Base-by-base conservation (phyloP, 2,113 vertebrate genomes). In the Proterorhinus semilunaris region DNA sequence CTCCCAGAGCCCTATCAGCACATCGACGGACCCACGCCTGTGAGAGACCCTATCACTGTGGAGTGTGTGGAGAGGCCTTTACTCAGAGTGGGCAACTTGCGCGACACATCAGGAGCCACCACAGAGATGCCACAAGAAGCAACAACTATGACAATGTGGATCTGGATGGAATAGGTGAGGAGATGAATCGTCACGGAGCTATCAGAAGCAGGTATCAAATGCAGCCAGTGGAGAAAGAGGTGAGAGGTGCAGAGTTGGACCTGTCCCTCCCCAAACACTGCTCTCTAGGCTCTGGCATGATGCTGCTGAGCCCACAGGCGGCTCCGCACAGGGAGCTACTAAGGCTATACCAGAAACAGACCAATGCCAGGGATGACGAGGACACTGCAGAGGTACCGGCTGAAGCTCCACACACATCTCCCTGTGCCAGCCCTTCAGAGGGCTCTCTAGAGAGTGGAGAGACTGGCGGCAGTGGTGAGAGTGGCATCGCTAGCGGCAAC, bases 401-500 rank as follows among this genome's bases (percentile, higher is more conserved):
- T 52, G 97, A 93, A 86, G 95, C 95, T 69, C 96, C 92, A 53
- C 95, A 95, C 64, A 92, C 95, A 78, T 97, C 96, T 44, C 97
- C 97, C 76, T 98, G 96, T 66, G 96, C 96, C 90, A 99, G 96
- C 91, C 96, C 96, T 13, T 98, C 97, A 0, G 96, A 98, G 87
- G 96, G 96, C 81, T 99, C 97, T 7, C 94, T 98, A 69, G 98
- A 99, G 93, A 99, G 98, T 6, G 92, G 91, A 6, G 92, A 93
- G 75, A 93, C 91, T 0, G 91, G 91, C 0, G 92, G 92, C 51
- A 92, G 91, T 0, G 92, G 90, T 0, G 93, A 94, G 73, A 94
- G 93, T 1, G 93, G 93, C 43, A 94, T 94, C 6, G 93, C 93
- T 6, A 94, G 93, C 0, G 93, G 93, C 12, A 92, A 93, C 89